Conservation (phyloP, 2,113 vertebrate species). For the Forbesichthys agassizii region DNA sequence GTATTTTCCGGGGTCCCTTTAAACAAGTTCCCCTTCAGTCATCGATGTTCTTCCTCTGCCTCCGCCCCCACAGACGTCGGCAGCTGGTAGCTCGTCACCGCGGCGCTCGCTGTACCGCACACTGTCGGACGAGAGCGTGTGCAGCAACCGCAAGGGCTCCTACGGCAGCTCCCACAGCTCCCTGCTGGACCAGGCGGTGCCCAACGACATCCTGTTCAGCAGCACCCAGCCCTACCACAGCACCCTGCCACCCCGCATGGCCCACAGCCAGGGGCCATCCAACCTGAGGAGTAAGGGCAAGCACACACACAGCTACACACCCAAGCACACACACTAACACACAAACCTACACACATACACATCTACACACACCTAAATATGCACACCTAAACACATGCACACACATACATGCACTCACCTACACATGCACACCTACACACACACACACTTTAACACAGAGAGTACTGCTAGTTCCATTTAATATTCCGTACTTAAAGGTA, state of each 20-base stretch:
- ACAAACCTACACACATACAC: constrained; percentile 1
- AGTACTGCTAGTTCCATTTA: too few species aligned
- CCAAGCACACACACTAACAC: not conserved
- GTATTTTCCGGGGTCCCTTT: too few species aligned
- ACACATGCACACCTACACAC: not conserved
- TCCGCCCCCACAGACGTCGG: constrained; percentile 73
- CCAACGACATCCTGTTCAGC: constrained; percentile 95
- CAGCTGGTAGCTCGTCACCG: constrained; percentile 82
- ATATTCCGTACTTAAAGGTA: too few species aligned
- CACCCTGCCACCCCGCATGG: constrained; percentile 86
- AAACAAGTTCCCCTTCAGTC: not conserved
- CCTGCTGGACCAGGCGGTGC: constrained; percentile 89
- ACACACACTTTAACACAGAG: not conserved
- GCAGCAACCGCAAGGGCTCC: constrained; percentile 88
- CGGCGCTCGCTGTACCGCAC: constrained; percentile 89
- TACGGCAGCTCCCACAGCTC: constrained; percentile 91
- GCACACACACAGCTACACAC: not conserved
- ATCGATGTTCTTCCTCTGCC: constrained; percentile 1
- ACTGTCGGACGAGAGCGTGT: constrained; percentile 92
- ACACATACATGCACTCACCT: not conserved
- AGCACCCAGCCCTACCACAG: constrained; percentile 91
- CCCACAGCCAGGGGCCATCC: constrained; percentile 78
- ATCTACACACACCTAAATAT: not conserved
- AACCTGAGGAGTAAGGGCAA: constrained; percentile 89
- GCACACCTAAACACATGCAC: not conserved